Base-by-base conservation (phyloP, 2,797 vertebrate species). In the Enteromius argenteus region DNA sequence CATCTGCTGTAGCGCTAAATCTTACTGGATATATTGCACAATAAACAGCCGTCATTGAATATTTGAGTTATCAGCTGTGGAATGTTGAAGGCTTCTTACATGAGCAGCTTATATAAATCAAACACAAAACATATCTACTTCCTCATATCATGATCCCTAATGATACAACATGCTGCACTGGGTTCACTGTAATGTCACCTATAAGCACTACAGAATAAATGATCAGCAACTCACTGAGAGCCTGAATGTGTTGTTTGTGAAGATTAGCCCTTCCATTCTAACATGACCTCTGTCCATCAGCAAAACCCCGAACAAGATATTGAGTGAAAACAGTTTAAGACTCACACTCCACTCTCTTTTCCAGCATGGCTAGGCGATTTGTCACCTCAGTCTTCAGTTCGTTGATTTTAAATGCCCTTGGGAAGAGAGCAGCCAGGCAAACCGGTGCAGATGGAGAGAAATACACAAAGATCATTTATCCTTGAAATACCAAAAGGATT, bases 281-380 rank as follows among this genome's bases (percentile, higher is more conserved):
- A 46, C 49, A 69, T 13, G n/a, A n/a, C 23, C 58, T 49, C 39
- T 49, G 19, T 73, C 56, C 27, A 49, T 77, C 44, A 58, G 23
- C 49, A 49, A 71, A 49, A 62, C 51, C 69, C 27, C 7, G 1
- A n/a, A 23, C 44, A 39, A 53, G 39, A 35, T 21, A 42, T 37
- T 60, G 51, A 30, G 51, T n/a, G 62, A 44, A 62, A 72, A 72
- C 13, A 76, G 32, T 6, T 23, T 14, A 37, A 69, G 32, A 94
- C 97, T 96, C 92, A 99, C 97, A 14, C 91, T 99, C 97, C 1
- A 99, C 96, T 64, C 97, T 95, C 81, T 97, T 98, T 92, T 99
- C 97, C 91, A 99, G 93, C 95, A 97, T 95, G 85, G 96, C 95
- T 86, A 99, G 90, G 84, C 97, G 95, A 88, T 96, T 96, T 3